Evolutionary conservation across 2,888 invertebrate species (phyloP).

Genomic region (Dryomyza anilis): DNA sequence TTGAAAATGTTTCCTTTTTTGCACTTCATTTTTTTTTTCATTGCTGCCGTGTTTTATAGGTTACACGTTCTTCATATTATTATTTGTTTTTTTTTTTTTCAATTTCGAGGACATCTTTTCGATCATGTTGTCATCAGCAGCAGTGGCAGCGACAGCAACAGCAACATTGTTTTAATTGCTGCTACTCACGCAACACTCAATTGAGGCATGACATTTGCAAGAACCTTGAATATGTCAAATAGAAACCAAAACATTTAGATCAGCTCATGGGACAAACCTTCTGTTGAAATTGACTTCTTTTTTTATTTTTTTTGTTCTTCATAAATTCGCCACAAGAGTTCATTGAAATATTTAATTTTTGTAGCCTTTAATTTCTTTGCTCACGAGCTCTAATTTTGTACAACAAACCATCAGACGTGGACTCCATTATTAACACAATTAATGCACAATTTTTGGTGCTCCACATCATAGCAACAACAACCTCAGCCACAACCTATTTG

Average conservation of each 20-base stretch:
- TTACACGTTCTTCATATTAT: neutral
- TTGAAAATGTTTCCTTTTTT: conserved; percentile 28
- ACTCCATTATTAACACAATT: neutral
- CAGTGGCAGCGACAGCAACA: neutral
- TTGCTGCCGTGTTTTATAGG: neutral
- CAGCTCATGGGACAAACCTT: neutral
- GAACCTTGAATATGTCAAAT: too few relatives aligned
- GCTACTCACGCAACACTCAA: neutral
- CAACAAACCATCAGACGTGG: neutral
- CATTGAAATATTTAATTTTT: too few relatives aligned
- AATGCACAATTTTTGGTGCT: neutral
- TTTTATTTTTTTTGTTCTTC: neutral
- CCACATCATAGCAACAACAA: neutral
- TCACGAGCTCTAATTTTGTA: neutral
- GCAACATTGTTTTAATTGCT: neutral
- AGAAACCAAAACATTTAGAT: too few relatives aligned
- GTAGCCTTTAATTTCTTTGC: neutral
- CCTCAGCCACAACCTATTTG: neutral
- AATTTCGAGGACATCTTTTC: conserved; percentile 3
- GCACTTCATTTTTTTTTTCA: conserved; percentile 6
- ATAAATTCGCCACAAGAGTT: too few relatives aligned
- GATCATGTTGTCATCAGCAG: too few relatives aligned
- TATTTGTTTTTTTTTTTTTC: conserved; percentile 7
- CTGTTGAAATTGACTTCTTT: neutral
- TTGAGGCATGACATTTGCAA: too few relatives aligned